Evolutionary conservation across 2,113 vertebrate genomes (phyloP).

Genomic region (Thoracochromis brauschi): DNA sequence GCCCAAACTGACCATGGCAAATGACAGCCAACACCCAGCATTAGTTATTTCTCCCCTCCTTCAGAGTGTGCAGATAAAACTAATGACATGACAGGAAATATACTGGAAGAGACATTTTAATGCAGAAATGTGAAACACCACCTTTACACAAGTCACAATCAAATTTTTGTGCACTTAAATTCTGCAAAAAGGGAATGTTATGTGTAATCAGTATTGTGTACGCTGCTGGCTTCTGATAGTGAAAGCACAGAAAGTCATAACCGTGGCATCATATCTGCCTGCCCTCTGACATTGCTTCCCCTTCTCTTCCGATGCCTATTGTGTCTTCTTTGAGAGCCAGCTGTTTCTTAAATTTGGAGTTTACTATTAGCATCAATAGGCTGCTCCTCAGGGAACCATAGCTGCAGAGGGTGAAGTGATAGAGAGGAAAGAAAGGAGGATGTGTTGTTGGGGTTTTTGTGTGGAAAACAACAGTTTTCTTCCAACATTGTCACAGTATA

Average conservation of each 20-base stretch:
- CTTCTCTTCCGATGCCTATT: background rate
- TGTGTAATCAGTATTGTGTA: background rate
- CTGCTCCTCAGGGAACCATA: background rate
- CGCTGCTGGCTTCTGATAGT: background rate
- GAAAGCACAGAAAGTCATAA: background rate
- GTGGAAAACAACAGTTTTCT: background rate
- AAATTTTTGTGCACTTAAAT: background rate
- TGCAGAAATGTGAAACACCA: background rate
- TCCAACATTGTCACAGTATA: background rate
- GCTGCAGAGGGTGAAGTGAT: background rate
- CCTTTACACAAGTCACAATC: background rate
- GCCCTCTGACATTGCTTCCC: background rate
- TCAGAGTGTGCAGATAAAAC: background rate
- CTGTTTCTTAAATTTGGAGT: background rate
- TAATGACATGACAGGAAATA: background rate
- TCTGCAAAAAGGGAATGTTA: background rate
- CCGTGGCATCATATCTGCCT: background rate
- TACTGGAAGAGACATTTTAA: background rate
- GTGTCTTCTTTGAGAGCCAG: constrained; percentile 12
- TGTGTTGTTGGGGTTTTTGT: background rate
- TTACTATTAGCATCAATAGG: background rate
- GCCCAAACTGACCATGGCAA: background rate
- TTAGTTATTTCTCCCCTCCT: background rate
- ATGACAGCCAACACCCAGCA: background rate
- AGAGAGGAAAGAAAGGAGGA: background rate